phyloP scores from a whole-genome alignment of 2,888 invertebrate species.

The Hyalella azteca region DNA sequence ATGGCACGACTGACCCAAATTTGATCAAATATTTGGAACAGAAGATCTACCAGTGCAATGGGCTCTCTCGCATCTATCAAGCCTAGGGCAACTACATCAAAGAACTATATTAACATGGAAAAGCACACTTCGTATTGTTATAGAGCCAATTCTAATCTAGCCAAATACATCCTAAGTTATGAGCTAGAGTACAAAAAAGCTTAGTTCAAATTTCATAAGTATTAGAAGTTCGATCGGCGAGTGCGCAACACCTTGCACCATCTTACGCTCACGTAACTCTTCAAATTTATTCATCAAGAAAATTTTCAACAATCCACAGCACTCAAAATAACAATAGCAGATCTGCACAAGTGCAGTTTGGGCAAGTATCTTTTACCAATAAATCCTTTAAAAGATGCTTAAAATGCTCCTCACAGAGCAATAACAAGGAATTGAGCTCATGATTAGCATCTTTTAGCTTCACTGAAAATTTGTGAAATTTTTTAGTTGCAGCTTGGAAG shows the following conservation, averaged over 20 bases:
- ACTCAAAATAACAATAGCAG: not conserved
- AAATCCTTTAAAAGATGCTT: not conserved
- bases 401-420: not conserved
- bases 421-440: constrained; percentile 16
- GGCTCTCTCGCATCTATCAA: constrained; percentile 15
- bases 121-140: constrained; percentile 30
- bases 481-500: not conserved
- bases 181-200: constrained; percentile 9
- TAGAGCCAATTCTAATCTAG: constrained; percentile 22
- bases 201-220: not conserved
- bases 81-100: constrained; percentile 18
- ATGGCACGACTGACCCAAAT: not conserved
- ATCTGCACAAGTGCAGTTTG: too few species aligned
- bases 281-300: too few species aligned
- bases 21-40: not conserved
- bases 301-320: not conserved
- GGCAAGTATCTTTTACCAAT: not conserved
- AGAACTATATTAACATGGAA: constrained; percentile 21
- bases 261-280: too few species aligned
- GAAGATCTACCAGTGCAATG: constrained; percentile 17
- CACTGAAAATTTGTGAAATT: not conserved
- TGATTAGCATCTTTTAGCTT: not conserved
- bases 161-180: constrained; percentile 1
- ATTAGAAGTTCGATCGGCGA: not conserved
- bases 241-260: too few species aligned